Conservation (phyloP, 2,888 invertebrate genomes). For the Rotaria sp. region DNA sequence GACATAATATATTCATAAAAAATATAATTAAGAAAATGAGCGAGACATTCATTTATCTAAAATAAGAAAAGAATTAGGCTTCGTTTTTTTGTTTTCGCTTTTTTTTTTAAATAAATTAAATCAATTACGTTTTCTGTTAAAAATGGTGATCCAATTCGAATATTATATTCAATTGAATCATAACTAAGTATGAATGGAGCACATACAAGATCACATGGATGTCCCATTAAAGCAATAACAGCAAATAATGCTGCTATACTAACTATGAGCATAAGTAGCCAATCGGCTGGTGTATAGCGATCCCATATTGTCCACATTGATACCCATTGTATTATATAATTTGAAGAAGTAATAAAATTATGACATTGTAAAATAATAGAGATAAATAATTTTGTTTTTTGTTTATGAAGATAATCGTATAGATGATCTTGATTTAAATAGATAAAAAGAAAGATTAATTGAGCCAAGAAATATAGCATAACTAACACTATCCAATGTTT, state of each 20-base stretch:
- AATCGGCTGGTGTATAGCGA: background rate
- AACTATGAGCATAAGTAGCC: background rate
- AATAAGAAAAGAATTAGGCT: background rate
- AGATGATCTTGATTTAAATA: background rate
- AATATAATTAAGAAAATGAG: conserved; percentile 10
- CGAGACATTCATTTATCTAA: background rate
- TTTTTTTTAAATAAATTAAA: background rate
- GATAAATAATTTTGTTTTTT: background rate
- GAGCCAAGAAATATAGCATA: background rate
- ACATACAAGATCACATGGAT: background rate
- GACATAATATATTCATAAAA: background rate
- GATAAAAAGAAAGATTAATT: background rate
- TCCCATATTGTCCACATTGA: conserved; percentile 4
- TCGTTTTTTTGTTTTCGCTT: no score
- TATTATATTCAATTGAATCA: conserved; percentile 10
- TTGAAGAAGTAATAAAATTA: background rate
- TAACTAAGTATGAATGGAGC: conserved; percentile 4
- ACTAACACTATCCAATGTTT: background rate
- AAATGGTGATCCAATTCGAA: conserved; percentile 22
- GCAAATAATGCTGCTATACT: background rate
- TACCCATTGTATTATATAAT: background rate
- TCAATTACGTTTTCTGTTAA: background rate
- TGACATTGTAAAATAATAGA: background rate
- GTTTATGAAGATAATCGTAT: background rate
- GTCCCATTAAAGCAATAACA: background rate